Evolutionary conservation across 2,113 vertebrate genomes (phyloP), one percentile per base, ranked within the genome.

Genomic region (Zosterops lateralis): DNA sequence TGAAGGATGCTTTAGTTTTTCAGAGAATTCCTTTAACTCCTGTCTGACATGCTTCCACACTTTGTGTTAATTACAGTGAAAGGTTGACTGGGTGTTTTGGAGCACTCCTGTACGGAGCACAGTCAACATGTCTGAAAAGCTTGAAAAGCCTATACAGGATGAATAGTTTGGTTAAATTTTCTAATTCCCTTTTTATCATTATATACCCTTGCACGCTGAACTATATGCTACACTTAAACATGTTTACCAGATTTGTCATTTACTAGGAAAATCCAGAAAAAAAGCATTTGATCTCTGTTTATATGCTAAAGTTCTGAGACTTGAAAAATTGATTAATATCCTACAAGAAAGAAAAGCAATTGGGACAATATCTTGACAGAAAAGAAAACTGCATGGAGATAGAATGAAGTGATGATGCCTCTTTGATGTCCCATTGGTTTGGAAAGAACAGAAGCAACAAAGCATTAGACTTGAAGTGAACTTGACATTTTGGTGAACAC

Each of bases 21-120:
- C 68, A 74, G 14, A 36, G 32, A 71, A 84, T 45, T 89, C 47
- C 68, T 65, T 57, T 42, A 34, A 28, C 47, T 48, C 14, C 22
- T 70, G 47, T 66, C 34, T 87, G 42, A 91, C 25, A 32, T 45
- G 50, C 1, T 57, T 70, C 42, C 20, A 54, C 15, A 47, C 12
- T 70, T 77, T 28, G 36, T 58, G 34, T 73, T 84, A 73, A 87
- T 91, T 81, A 77, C 45, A 70, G 14, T 58, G 68, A 45, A 87
- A 89, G 17, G 24, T 42, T 19, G 36, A 8, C n/a, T 47, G n/a
- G 45, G 78, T 14, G 24, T 66, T 66, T 77, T 26, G 60, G 54
- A 25, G 6, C 50, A 44, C 32, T 68, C 3, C 9, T 51, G 6
- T 48, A 8, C 3, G 48, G 14, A 86, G 2, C 21, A 89, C 0